phyloP scores from a whole-genome alignment of 1,140 invertebrate genomes.

The Drosophila pandora region DNA sequence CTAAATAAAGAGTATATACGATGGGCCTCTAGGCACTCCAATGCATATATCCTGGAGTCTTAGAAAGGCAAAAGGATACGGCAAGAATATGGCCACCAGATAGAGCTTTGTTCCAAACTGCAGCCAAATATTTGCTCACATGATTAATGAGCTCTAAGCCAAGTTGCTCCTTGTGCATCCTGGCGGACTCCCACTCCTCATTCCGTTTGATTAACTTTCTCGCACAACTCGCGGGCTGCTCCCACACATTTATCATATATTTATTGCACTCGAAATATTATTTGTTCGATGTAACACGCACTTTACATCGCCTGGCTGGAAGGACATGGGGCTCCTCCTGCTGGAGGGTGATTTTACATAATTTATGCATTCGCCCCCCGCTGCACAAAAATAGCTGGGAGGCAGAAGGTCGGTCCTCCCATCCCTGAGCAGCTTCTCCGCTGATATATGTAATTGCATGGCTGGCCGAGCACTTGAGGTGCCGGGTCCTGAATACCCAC shows the following conservation, averaged over 20 bases:
- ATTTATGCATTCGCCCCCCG: conserved; percentile 71
- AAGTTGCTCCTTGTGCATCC: conserved; percentile 17
- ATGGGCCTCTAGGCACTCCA: too few species aligned
- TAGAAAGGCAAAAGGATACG: not conserved
- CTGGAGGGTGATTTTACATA: conserved; percentile 67
- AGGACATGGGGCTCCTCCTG: not conserved
- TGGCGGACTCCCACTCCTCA: conserved; percentile 25
- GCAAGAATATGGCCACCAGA: not conserved
- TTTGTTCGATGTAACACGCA: conserved; percentile 65
- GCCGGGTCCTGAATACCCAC: conserved; percentile 34
- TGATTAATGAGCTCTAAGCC: conserved; percentile 26
- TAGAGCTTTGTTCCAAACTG: not conserved
- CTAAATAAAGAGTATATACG: conserved; percentile 4
- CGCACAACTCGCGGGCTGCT: conserved; percentile 3
- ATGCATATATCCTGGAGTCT: not conserved
- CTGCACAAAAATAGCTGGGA: conserved; percentile 59
- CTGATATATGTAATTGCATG: conserved; percentile 67
- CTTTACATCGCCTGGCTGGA: conserved; percentile 26
- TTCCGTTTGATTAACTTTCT: conserved; percentile 49
- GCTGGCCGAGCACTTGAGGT: conserved; percentile 67
- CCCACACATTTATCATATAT: conserved; percentile 61
- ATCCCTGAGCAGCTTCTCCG: not conserved
- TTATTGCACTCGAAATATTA: conserved; percentile 69
- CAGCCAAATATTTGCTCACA: conserved; percentile 5
- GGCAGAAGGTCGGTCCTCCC: not conserved